A percentile compares a stretch with the other conserved stretches of the same genome.
phyloP scores from a whole-genome alignment of 2,113 vertebrate species.

The Nasalis larvatus region DNA sequence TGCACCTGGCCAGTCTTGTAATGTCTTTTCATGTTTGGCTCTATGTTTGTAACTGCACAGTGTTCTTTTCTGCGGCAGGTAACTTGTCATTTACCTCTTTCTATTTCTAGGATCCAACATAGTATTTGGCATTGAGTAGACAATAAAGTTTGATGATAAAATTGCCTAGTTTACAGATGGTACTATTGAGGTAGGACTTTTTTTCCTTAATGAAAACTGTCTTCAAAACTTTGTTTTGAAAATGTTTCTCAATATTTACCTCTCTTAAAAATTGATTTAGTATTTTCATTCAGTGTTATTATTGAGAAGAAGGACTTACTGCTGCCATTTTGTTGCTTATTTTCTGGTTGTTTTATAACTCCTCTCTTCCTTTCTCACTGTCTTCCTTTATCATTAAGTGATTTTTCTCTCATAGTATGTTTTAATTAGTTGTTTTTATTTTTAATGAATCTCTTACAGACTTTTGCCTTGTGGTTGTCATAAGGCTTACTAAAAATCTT shows the following conservation, averaged over 20 bases:
- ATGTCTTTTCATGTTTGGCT: not conserved
- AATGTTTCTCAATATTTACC: conserved; percentile 7
- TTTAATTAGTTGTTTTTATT: not conserved
- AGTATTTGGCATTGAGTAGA: not conserved
- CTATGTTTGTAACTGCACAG: not conserved
- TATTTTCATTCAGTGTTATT: not conserved
- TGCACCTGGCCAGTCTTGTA: too few relatives aligned
- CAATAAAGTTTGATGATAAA: not conserved
- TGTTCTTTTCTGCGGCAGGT: not conserved
- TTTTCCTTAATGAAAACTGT: not conserved
- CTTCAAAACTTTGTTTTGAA: not conserved
- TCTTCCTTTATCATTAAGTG: not conserved
- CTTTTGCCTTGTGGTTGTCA: not conserved
- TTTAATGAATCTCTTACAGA: not conserved
- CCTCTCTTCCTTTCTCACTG: not conserved
- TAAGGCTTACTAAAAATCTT: not conserved
- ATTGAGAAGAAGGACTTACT: not conserved
- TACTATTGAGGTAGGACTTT: not conserved
- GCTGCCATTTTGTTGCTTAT: not conserved
- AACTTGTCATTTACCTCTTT: not conserved
- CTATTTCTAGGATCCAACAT: not conserved
- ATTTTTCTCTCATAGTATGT: not conserved
- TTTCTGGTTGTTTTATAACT: not conserved
- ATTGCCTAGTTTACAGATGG: not conserved
- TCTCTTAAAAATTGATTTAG: not conserved